These are phyloP conservation scores for Aproaerema taeniolella DNA, from an alignment of 2,888 invertebrate genomes.

Conservation along the genomic window DNA sequence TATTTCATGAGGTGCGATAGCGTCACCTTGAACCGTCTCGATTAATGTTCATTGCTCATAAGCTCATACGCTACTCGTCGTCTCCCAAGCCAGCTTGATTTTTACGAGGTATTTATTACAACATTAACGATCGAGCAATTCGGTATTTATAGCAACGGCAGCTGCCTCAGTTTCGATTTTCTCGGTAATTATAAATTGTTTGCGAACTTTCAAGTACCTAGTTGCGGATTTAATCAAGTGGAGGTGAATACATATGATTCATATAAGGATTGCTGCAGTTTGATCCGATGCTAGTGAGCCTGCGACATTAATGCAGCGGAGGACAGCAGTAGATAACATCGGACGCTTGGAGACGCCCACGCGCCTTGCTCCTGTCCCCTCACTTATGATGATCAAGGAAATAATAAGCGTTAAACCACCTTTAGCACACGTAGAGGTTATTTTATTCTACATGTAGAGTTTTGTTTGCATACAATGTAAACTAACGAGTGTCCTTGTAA, in stretches of 20 bases:
- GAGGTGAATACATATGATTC: slow-evolving; percentile 5
- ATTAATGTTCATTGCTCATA: slow-evolving; percentile 22
- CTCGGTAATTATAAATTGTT: slow-evolving; percentile 30
- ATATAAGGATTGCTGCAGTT: slow-evolving; percentile 7
- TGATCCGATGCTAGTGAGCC: too few species aligned
- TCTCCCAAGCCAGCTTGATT: slow-evolving; percentile 35
- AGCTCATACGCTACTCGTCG: slow-evolving; percentile 29
- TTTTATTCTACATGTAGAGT: slow-evolving; percentile 3
- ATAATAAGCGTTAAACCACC: slow-evolving; percentile 25
- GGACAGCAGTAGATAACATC: slow-evolving; percentile 45
- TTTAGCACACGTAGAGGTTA: too few species aligned
- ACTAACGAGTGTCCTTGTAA: slow-evolving; percentile 4
- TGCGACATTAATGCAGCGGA: slow-evolving; percentile 31
- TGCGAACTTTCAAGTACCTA: slow-evolving; percentile 2
- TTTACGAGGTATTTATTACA: slow-evolving; percentile 45
- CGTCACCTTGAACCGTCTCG: slow-evolving; percentile 24
- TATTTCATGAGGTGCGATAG: too few species aligned
- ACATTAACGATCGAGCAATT: slow-evolving; percentile 32
- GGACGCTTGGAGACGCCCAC: slow-evolving; percentile 41
- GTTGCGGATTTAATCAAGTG: slow-evolving; percentile 7
- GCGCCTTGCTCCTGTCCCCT: slow-evolving; percentile 47
- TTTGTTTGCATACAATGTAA: slow-evolving; percentile 9
- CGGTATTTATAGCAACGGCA: slow-evolving; percentile 40
- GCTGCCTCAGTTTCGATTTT: slow-evolving; percentile 36
- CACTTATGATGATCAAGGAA: slow-evolving; percentile 50